Evolutionary conservation across 2,888 invertebrate genomes (phyloP), one percentile per base, ranked within the genome.

Genomic region (Pandemis heparana): DNA sequence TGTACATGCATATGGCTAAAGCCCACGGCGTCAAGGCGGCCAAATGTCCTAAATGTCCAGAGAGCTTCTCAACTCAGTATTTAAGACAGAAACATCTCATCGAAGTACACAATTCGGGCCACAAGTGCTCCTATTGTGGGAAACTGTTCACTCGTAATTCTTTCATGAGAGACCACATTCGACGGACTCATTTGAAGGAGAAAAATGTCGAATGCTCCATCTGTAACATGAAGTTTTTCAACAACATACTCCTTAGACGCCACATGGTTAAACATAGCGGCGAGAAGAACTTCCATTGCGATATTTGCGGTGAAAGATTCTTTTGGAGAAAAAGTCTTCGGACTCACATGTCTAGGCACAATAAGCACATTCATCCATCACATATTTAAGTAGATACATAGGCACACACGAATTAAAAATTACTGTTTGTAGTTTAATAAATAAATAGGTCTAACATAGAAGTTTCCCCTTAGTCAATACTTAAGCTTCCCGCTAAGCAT

Each of bases 251-350:
- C 7, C 71, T 93, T 9, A 85, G 90, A 51, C 80, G 92, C 1
- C 94, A 94, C 66, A 92, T 94, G 92, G 89, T 92, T 0, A 94
- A 92, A 65, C 94, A 94, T 71, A 94, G 94, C 59, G 95, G 95
- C 1, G 95, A 95, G 53, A 95, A 95, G 71, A 94, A 93, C 63
- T 95, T 95, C 75, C 94, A 95, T 67, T 96, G 96, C 76, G 95
- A 96, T 63, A 87, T 95, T 1, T 96, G 96, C 73, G 95, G 95
- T 0, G 95, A 95, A 75, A 91, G 95, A 78, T 95, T 96, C 76
- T 95, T 95, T 53, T 95, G 96, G 86, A 92, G 95, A 71, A 96
- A 96, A 70, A 95, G 96, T 79, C 85, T 96, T 43, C 93, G 95
- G 16, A 95, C 95, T 0, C 96, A 96, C 77, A 92, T 95, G 83